Percentiles rank a stretch among this genome's conserved stretches.
Evolutionary conservation across 2,888 invertebrate species (phyloP).

Genomic region (Hypercompe scribonia): DNA sequence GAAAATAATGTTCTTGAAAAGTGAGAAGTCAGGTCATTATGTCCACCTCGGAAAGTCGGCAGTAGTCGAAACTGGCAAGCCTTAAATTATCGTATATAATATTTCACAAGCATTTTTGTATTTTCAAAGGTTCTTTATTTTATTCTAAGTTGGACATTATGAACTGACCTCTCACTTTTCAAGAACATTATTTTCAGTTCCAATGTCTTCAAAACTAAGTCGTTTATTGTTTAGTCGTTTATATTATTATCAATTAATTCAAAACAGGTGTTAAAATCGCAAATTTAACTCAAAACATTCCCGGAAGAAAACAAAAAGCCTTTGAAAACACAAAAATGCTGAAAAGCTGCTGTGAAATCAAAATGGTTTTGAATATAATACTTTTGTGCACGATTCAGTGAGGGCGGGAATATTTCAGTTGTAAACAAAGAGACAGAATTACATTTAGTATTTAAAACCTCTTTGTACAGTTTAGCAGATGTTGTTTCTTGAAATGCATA

Average conservation of each 20-base stretch:
- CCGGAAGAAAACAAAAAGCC: neutral
- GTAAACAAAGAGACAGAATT: neutral
- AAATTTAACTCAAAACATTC: neutral
- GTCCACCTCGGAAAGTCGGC: too few species aligned
- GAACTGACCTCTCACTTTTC: too few species aligned
- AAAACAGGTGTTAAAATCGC: neutral
- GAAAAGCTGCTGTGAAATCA: neutral
- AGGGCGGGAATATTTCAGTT: neutral
- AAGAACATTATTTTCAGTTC: too few species aligned
- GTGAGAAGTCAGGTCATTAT: too few species aligned
- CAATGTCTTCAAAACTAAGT: too few species aligned
- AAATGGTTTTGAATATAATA: neutral
- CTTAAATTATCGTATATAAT: too few species aligned
- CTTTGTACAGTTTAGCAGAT: neutral
- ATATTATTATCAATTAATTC: neutral
- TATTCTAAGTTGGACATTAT: too few species aligned
- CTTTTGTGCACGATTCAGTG: neutral
- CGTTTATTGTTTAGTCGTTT: too few species aligned
- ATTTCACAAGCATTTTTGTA: too few species aligned
- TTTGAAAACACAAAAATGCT: neutral
- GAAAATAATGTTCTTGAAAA: too few species aligned
- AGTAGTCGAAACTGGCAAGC: too few species aligned
- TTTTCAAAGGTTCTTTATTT: too few species aligned
- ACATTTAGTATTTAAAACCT: neutral
- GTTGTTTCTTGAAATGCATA: neutral